Percentiles rank a stretch among this genome's conserved stretches.
phyloP scores from a whole-genome alignment of 2,888 invertebrate genomes.

The Slavum lentiscoides region DNA sequence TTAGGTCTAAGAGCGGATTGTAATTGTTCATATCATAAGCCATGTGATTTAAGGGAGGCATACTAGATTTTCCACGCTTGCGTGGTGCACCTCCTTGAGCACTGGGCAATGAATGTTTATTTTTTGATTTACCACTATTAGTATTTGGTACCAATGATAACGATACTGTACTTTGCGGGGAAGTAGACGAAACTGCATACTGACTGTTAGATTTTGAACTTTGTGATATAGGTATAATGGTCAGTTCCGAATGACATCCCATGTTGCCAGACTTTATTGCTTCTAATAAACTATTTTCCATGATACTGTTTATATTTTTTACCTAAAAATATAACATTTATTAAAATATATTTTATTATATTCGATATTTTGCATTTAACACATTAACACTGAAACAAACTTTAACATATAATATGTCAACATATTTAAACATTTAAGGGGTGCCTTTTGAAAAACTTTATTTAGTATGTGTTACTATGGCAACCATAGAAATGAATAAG shows the following conservation, averaged over 20 bases:
- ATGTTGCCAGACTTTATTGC: slow-evolving; percentile 50
- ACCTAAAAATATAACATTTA: slow-evolving; percentile 21
- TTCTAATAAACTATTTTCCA: slow-evolving; percentile 52
- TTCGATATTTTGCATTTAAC: neutral
- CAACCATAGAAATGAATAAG: too few relatives aligned
- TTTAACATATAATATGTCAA: too few relatives aligned
- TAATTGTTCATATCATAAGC: slow-evolving; percentile 49
- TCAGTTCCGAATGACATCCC: slow-evolving; percentile 49
- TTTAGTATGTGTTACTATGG: too few relatives aligned
- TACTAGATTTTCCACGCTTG: slow-evolving; percentile 44
- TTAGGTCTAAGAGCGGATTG: slow-evolving; percentile 45
- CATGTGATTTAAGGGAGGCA: slow-evolving; percentile 45
- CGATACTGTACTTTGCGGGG: slow-evolving; percentile 50
- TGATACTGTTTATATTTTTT: slow-evolving; percentile 8
- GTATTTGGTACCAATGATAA: slow-evolving; percentile 47
- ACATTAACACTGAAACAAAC: neutral
- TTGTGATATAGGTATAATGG: slow-evolving; percentile 50
- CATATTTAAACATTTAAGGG: too few relatives aligned
- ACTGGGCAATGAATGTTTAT: slow-evolving; percentile 36
- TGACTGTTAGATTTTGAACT: slow-evolving; percentile 46
- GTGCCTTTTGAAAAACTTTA: too few relatives aligned
- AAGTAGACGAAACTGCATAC: slow-evolving; percentile 49
- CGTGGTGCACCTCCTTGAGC: slow-evolving; percentile 41
- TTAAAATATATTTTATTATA: neutral
- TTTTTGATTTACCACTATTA: slow-evolving; percentile 38